Conservation (phyloP, 2,888 invertebrate species). For the Cyaniris semiargus region DNA sequence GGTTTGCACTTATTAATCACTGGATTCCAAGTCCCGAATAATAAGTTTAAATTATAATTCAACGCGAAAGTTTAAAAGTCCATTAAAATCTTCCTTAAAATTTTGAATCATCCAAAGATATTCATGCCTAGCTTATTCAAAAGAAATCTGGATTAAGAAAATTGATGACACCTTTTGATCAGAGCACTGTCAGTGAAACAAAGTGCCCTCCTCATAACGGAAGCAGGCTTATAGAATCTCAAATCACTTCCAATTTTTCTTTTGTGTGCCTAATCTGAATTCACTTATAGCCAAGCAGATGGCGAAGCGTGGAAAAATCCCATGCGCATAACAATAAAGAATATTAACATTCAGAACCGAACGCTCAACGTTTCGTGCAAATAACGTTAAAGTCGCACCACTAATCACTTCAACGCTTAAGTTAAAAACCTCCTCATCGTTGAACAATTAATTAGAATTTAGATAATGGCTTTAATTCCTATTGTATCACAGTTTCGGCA, state of each 20-base stretch:
- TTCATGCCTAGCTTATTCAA: not conserved
- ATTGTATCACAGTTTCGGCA: not conserved
- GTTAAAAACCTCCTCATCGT: not conserved
- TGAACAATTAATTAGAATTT: not conserved
- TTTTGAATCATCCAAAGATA: not conserved
- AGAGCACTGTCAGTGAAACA: not conserved
- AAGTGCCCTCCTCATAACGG: not conserved
- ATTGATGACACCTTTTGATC: not conserved
- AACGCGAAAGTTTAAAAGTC: too few species aligned
- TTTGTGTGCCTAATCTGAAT: slow-evolving; percentile 21
- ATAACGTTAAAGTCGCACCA: not conserved
- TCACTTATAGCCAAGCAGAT: slow-evolving; percentile 14
- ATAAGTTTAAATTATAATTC: too few species aligned
- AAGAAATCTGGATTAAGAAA: not conserved
- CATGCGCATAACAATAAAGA: slow-evolving; percentile 30
- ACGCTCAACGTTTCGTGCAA: slow-evolving; percentile 16
- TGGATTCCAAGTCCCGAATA: too few species aligned
- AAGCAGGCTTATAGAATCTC: not conserved
- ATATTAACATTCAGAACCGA: slow-evolving; percentile 26
- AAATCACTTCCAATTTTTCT: slow-evolving; percentile 23
- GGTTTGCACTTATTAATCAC: too few species aligned
- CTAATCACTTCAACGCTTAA: not conserved
- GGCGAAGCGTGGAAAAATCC: slow-evolving; percentile 27
- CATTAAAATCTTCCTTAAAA: not conserved
- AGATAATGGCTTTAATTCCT: not conserved